Base-by-base conservation (phyloP, 2,888 invertebrate genomes). In the Phragmatobia fuliginosa region DNA sequence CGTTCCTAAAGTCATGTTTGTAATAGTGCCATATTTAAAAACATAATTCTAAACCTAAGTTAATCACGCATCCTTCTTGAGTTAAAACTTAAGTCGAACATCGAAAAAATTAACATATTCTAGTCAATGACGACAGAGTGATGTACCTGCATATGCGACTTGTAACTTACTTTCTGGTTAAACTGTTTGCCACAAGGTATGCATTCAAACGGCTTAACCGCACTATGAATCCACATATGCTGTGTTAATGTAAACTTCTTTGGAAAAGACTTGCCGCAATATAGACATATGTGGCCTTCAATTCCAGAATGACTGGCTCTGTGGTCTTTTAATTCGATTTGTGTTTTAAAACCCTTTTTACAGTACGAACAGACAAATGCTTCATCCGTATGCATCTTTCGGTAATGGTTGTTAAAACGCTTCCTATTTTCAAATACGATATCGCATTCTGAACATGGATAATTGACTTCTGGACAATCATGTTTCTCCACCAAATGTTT, bases 231-330 rank as follows among this genome's bases (percentile, higher is more conserved):
- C 93, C 93, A 93, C 90, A 92, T 87, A 62, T 94, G 94, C 61
- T 92, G 92, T 3, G 82, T 85, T 4, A 96, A 78, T 1, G 91
- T 92, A 68, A 93, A 94, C 11, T 91, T 91, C 32, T 94, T 91
- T 32, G 94, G 90, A 70, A 96, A 96, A 3, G 89, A 82, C 75
- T 96, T 96, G 1, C 85, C 83, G 74, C 96, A 96, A 1, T 94
- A 82, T 0, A 84, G 81, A 75, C 96, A 96, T 58, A 89, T 83
- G 45, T 88, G 92, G 0, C 85, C 83, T 71, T 94, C 95, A 68
- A 94, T 95, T 1, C 94, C 91, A 0, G 95, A 94, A 77, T 96
- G 96, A 1, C 91, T 91, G 1, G 93, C 85, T 63, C 87, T 89
- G 72, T 96, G 96, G 1, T 95, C 90, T 6, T 92, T 89, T 52